Conservation (phyloP, 2,113 vertebrate genomes). For the Syrmaticus mikado region DNA sequence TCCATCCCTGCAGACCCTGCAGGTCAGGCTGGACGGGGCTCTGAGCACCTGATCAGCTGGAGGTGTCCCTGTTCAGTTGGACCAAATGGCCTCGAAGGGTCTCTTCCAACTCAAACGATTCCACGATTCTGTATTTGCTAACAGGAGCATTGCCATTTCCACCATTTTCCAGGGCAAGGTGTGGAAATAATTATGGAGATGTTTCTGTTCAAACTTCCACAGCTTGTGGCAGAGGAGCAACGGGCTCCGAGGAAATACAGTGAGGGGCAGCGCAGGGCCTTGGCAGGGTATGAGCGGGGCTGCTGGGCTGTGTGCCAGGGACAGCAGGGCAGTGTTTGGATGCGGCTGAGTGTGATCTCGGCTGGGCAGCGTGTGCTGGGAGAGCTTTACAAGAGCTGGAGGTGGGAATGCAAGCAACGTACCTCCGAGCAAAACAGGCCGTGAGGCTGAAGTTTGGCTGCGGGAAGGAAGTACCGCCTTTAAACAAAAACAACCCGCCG, state of each 20-base stretch:
- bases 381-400: background rate
- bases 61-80: too few species aligned
- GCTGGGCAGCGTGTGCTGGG: rapidly evolving
- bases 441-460: rapidly evolving
- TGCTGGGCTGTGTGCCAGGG: background rate
- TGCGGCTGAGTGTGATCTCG: rapidly evolving
- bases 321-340: rapidly evolving
- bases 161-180: background rate
- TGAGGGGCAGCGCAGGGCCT: rapidly evolving
- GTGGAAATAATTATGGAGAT: rapidly evolving
- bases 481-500: background rate
- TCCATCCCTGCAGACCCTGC: too few species aligned
- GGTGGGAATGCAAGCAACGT: rapidly evolving
- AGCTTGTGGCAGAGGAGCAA: rapidly evolving
- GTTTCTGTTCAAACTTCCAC: rapidly evolving
- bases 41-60: too few species aligned
- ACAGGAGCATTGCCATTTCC: background rate
- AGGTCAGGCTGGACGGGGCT: too few species aligned
- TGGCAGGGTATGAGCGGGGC: rapidly evolving
- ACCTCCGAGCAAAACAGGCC: background rate
- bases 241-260: rapidly evolving
- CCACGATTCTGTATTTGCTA: too few species aligned
- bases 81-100: too few species aligned
- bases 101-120: too few species aligned
- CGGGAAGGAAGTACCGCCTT: background rate